Evolutionary conservation across 2,888 invertebrate species (phyloP), one percentile per base, ranked within the genome.

Genomic region (Synanthedon vespiformis): DNA sequence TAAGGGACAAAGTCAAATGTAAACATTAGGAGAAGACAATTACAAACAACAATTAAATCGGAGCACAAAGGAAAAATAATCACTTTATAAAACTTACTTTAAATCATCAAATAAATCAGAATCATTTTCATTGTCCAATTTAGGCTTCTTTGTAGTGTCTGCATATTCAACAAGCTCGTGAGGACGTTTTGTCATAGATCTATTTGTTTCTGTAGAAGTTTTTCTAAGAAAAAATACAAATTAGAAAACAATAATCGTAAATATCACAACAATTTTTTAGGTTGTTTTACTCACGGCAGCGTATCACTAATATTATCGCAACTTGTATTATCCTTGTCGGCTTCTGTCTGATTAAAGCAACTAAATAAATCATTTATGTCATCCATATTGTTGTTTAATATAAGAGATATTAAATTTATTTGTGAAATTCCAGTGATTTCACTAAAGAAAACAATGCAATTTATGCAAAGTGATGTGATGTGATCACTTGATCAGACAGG

Each of bases 111-210:
- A 72, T 22, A 85, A 57, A 22, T 84, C 82, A 10, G 66, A 56
- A 48, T 61, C 56, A 40, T 73, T 78, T 49, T 77, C 80, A 1
- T 81, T 76, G 4, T 63, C 61, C 6, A 16, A 18, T 66, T 74
- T 84, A 0, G 54, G 44, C 58, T 72, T 82, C 58, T 86, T 86
- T 50, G 72, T 58, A n/a, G 74, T 74, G 58, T 82, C 77, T 14
- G 74, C 75, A 61, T 74, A 74, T 54, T 80, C 72, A 2, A 76
- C 77, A 60, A 78, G 68, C 50, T 82, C 81, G 50, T 80, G 77
- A 18, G 72, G 65, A n/a, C 86, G 75, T 57, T 86, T 86, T 14
- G 67, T 70, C 53, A 57, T 69, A 12, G 62, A 49, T 11, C 61
- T 61, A 11, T 67, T 55, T 13, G 60, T 41, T 56, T 71, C 66